Base-by-base conservation (phyloP, 2,888 invertebrate species). In the Chironomus tentans region DNA sequence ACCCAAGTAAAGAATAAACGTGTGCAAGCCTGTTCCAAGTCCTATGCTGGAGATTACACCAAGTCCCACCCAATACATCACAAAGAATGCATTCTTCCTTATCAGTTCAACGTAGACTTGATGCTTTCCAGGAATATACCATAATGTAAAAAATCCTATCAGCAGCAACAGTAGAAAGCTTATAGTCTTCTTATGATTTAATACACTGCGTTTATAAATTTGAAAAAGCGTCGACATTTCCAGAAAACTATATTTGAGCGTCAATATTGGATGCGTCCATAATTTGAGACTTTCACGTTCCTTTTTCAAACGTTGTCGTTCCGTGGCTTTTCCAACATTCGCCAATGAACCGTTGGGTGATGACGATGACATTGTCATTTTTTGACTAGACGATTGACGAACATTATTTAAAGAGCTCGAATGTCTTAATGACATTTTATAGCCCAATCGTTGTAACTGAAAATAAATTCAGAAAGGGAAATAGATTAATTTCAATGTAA, bases 31-130 rank as follows among this genome's bases (percentile, higher is more conserved):
- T 0, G 98, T 98, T 61, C 99, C 99, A 74, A 99, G 88, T 0
- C 99, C 99, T 76, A 99, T 97, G 0, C 98, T 98, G 61, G 98
- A 98, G 79, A 98, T 88, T 56, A 99, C 92, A 15, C 99, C 99
- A 70, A 98, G 88, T 12, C 93, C 91, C 78, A 96, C 87, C 97
- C 97, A 98, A 86, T 95, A 96, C 13, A 90, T 85, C 87, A 83
- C 81, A 79, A 84, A 84, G 83, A 82, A 83, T 28, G 82, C 82
- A 78, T 84, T 84, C 24, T 79, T 79, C 76, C 81, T 83, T 76
- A 84, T 81, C 76, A 82, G 78, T 77, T 82, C 82, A 76, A 84
- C 80, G 77, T 80, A 78, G 77, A 82, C 75, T 79, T 84, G 84
- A 81, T 84, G 84, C 24, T 81, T 82, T 47, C 84, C 84, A 77